Conservation (phyloP, 1,140 invertebrate species). For the Papilio aristodemus region DNA sequence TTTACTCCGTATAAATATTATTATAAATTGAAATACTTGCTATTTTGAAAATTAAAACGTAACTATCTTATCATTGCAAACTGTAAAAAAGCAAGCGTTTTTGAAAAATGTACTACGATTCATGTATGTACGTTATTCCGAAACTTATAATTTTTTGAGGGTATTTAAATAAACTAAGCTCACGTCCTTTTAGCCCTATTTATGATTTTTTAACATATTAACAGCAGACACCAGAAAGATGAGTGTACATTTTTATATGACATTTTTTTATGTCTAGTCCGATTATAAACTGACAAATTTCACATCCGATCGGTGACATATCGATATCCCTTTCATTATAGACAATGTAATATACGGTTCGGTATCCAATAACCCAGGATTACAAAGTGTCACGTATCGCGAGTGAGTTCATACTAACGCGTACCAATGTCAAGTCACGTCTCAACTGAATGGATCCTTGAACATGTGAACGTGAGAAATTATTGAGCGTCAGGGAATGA, state of each 20-base stretch:
- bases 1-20: neutral
- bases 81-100: too few species aligned
- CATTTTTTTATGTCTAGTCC: too few species aligned
- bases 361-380: slow-evolving; percentile 5
- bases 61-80: neutral
- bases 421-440: slow-evolving; percentile 10
- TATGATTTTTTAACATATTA: too few species aligned
- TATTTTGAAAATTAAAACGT: neutral
- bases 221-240: too few species aligned
- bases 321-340: slow-evolving; percentile 6
- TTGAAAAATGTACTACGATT: too few species aligned
- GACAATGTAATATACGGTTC: neutral
- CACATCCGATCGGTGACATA: too few species aligned
- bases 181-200: too few species aligned
- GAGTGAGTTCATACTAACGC: slow-evolving; percentile 9
- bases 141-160: too few species aligned
- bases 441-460: slow-evolving; percentile 18
- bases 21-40: neutral
- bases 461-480: slow-evolving; percentile 20
- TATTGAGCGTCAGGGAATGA: neutral
- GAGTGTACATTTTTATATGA: too few species aligned
- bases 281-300: too few species aligned
- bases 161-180: too few species aligned
- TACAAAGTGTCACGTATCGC: slow-evolving; percentile 18
- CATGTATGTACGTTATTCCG: too few species aligned